Base-by-base conservation (phyloP, 1,140 invertebrate genomes). In the Heliconius hewitsoni region DNA sequence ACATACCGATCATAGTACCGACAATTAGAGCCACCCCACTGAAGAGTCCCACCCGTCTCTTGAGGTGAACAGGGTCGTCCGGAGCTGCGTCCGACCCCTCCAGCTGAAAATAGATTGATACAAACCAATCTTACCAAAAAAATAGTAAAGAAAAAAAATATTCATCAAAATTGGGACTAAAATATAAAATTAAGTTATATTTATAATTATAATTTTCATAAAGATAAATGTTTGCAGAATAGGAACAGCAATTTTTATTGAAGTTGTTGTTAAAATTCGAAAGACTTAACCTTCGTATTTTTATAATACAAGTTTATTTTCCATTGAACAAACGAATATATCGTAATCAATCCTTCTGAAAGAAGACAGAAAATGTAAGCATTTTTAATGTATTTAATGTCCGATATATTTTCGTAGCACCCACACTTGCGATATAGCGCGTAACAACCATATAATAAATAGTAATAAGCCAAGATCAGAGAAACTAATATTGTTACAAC, bases 11-110 rank as follows among this genome's bases (percentile, higher is more conserved):
- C 98, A 98, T 98, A 82, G 98, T 98, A 89, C 98, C 98, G 87
- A 98, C 98, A 95, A 98, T 98, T 98, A 98, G 96, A 98, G 98
- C 98, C 97, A 98, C 98, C 97, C 98, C 98, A 98, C 98, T 98
- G 97, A 98, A 96, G 97, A 98, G 98, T 97, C 98, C 98, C 96
- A 99, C 97, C 97, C 97, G 97, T 98, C 97, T 98, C 97, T 98
- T 97, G 98, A 98, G 97, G 97, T 98, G 97, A 98, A 98, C 96
- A 98, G 97, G 94, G 97, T 98, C 97, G 97, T 98, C 96, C 97
- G 96, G 95, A 97, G 97, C 96, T 98, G 98, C 95, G 97, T 96
- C 96, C 96, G 97, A 95, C 97, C 97, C 96, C 97, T 98, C 98
- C 97, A 98, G 84, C 97, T 95, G 85, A 34, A 86, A 77, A 50